Base-by-base conservation (phyloP, 2,113 vertebrate genomes). In the Stigmatopora nigra region DNA sequence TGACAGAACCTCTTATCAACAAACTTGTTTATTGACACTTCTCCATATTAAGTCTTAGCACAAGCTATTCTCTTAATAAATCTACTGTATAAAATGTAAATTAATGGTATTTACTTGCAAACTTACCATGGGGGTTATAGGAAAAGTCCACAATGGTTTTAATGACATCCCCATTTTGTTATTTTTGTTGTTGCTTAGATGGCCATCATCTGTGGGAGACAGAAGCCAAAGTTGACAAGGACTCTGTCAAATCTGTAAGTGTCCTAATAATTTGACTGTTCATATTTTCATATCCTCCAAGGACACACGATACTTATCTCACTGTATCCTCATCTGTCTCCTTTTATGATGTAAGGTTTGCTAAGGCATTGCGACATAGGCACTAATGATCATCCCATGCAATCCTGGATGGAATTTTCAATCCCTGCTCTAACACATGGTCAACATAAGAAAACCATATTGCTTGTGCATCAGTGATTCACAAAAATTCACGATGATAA, bases 141-240 rank as follows among this genome's bases (percentile, higher is more conserved):
- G 11, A n/a, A 61, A 20, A 15, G 38, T 19, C 36, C 36, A 19
- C 36, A 41, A 12, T 60, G 36, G 1, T 45, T 61, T 61, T n/a
- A 22, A 3, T 20, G 11, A n/a, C 64, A 44, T 46, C 53, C 51
- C 65, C 19, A 16, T 48, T 73, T 8, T 51, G 3, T 65, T 72
- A 16, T 45, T 47, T 19, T 67, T 68, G 38, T 60, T 60, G 67
- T 58, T 81, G 87, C 84, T 63, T 76, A 98, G 96, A 98, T 90
- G 96, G 96, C 67, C 96, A 98, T 90, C 96, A 98, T 67, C 90
- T 98, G 81, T 98, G 96, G 96, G 96, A 98, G 88, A 95, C 93
- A 73, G 96, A 98, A 90, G 96, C 94, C 63, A 97, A 97, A 81
- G 94, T 93, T 0, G 96, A 98, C 89, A 93, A 93, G 84, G 94